Evolutionary conservation across 2,797 vertebrate species (phyloP).

Genomic region (Eulemur coronatus): DNA sequence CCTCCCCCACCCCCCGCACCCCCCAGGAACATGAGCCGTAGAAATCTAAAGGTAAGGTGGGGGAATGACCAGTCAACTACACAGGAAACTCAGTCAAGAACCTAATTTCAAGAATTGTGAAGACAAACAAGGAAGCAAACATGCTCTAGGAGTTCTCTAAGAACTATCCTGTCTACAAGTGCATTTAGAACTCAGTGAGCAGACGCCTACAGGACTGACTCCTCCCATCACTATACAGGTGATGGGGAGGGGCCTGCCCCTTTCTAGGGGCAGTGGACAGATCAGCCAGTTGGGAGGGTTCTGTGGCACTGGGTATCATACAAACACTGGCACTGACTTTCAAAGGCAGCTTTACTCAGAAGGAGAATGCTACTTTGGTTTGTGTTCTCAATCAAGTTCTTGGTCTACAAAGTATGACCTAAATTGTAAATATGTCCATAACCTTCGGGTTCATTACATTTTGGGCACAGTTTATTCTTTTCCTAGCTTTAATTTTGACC

Average conservation of each 20-base stretch:
- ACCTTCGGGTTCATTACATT: background rate
- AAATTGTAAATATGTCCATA: background rate
- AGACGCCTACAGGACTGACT: fast-evolving
- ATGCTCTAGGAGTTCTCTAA: background rate
- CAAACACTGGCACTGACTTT: no score
- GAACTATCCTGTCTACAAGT: fast-evolving
- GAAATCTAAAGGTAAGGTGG: background rate
- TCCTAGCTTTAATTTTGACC: background rate
- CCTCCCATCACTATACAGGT: fast-evolving
- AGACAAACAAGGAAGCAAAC: background rate
- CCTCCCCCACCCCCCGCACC: background rate
- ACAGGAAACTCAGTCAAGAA: background rate
- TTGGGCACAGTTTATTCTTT: background rate
- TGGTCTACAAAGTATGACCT: background rate
- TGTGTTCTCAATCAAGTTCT: background rate
- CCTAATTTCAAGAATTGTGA: background rate
- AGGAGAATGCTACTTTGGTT: background rate
- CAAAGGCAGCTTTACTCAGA: background rate
- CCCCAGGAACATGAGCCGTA: fast-evolving
- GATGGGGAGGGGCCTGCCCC: background rate
- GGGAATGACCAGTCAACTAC: background rate
- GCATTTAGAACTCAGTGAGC: fast-evolving
- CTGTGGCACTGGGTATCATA: fast-evolving
- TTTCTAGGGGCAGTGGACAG: background rate
- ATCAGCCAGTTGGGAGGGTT: background rate